Percentiles rank a stretch among this genome's conserved stretches.
Evolutionary conservation across 2,113 vertebrate genomes (phyloP).

Genomic region (Terrapene triunguis): DNA sequence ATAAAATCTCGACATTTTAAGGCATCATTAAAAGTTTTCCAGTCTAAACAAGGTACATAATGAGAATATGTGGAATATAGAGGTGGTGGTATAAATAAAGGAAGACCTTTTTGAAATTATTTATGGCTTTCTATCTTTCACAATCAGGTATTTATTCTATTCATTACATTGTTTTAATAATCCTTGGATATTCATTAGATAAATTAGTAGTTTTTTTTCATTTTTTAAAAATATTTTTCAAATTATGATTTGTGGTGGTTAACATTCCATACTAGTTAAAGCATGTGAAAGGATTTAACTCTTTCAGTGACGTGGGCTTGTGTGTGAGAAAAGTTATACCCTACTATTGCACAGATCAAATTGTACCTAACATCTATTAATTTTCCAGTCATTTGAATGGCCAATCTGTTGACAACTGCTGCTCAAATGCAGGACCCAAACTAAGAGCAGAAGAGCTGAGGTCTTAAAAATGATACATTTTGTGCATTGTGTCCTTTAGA

Average conservation of each 20-base stretch:
- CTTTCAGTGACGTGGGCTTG: background rate
- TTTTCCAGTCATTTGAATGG: background rate
- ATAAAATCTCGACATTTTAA: background rate
- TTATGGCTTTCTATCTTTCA: background rate
- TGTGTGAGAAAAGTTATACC: background rate
- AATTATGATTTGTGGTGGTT: background rate
- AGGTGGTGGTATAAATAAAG: background rate
- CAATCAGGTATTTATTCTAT: background rate
- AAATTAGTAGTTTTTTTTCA: background rate
- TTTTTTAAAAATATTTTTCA: background rate
- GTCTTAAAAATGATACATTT: background rate
- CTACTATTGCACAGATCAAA: background rate
- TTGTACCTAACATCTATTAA: background rate
- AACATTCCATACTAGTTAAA: background rate
- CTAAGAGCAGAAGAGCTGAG: background rate
- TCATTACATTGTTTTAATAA: background rate
- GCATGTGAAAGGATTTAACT: background rate
- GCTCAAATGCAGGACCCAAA: background rate
- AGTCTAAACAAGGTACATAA: background rate
- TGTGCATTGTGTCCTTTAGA: background rate
- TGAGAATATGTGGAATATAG: background rate
- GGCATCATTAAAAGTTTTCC: background rate
- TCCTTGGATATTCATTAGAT: background rate
- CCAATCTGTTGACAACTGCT: background rate
- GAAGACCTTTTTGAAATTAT: background rate